phyloP scores from a whole-genome alignment of 2,797 vertebrate genomes.

The Tokudaia muenninki region DNA sequence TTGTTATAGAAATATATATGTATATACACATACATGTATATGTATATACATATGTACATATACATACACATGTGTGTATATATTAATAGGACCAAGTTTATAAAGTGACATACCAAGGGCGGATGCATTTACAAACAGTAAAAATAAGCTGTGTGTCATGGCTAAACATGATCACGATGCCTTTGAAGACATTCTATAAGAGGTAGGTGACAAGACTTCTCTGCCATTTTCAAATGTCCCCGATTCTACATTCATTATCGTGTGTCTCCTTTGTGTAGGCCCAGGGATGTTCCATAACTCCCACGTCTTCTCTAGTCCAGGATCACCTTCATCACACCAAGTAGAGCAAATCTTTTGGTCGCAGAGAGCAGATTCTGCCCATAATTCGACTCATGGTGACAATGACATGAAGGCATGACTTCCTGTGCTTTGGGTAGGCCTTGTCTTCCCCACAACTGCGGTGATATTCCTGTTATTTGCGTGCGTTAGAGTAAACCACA shows the following conservation, averaged over 20 bases:
- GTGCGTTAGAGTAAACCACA: constrained; percentile 74
- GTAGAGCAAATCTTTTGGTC: constrained; percentile 55
- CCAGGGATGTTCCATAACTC: constrained; percentile 81
- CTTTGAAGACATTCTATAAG: constrained; percentile 88
- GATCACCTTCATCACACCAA: constrained; percentile 70
- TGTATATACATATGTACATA: constrained; percentile 64
- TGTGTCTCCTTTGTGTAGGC: constrained; percentile 81
- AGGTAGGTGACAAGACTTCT: constrained; percentile 91
- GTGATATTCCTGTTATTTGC: constrained; percentile 71
- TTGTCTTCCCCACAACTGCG: constrained; percentile 63
- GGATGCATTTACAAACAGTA: constrained; percentile 89
- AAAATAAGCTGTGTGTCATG: constrained; percentile 87
- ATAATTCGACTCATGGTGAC: constrained; percentile 82
- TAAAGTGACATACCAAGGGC: constrained; percentile 89
- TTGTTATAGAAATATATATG: constrained; percentile 83
- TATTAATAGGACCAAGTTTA: constrained; percentile 88
- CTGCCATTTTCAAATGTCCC: constrained; percentile 86
- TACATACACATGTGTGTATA: not conserved
- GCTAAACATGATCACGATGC: constrained; percentile 81
- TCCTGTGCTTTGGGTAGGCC: constrained; percentile 80
- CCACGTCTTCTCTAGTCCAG: constrained; percentile 78
- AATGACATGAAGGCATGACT: constrained; percentile 78
- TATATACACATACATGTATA: constrained; percentile 39
- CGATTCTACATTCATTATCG: constrained; percentile 86
- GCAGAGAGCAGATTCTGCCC: constrained; percentile 88